Base-by-base conservation (phyloP, 2,888 invertebrate species). In the Nemotelus nigrinus region DNA sequence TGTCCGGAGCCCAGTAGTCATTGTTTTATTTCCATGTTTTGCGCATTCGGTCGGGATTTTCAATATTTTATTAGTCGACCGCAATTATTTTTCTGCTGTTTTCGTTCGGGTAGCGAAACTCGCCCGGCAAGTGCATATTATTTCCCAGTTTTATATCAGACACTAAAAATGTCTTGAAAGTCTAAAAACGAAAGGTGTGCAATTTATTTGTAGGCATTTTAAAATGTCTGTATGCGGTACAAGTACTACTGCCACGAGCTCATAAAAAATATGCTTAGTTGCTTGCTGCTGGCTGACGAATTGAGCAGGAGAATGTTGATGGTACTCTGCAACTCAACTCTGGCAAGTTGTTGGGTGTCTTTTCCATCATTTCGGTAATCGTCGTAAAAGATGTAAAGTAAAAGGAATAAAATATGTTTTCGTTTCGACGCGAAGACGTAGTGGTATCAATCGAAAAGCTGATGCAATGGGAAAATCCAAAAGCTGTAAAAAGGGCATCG, bases 381-480 rank as follows among this genome's bases (percentile, higher is more conserved):
- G 63, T 43, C 10, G 63, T 63, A 63, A 63, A 63, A 63, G 43
- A 63, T 63, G 63, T 63, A 43, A 63, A 63, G 63, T 63, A 63
- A 63, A 63, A 63, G 63, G 63, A 41, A 63, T 63, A 43, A 63
- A 63, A 63, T 63, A 41, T 43, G 39, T 57, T 57, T 25, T 25
- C 25, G 25, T 25, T 25, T 25, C 25, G 25, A 25, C 25, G 25
- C 25, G 25, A 25, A 25, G 25, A 25, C 25, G 25, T 25, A 25
- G 25, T 25, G 25, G 25, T 25, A 25, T 25, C 25, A 25, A 25
- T 25, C 25, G 25, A 25, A 25, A 25, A 25, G 25, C 25, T 25
- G 25, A 25, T 25, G 25, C 25, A 25, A 25, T 1, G 2, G 43
- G 1, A 43, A 10, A 63, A 41, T 63, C 10, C 43, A 43, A 63